A percentile compares a stretch with the other conserved stretches of the same genome.
Evolutionary conservation across 2,888 invertebrate genomes (phyloP).

Genomic region (Mactromeris polynyma): DNA sequence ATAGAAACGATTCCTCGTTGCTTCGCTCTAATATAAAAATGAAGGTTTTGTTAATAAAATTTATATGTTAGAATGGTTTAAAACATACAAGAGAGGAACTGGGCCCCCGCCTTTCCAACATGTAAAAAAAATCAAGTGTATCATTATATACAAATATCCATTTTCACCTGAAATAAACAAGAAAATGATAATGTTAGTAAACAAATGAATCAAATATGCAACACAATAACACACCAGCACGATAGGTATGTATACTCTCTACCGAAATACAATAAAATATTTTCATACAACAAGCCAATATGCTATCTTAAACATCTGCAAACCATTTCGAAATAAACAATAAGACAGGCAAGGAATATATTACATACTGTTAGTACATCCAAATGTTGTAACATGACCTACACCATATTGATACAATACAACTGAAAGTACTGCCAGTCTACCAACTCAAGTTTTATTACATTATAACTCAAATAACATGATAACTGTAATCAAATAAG

Average conservation of each 20-base stretch:
- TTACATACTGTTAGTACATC: neutral
- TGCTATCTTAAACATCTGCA: neutral
- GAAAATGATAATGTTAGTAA: too few relatives aligned
- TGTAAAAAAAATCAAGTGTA: too few relatives aligned
- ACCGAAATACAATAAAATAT: neutral
- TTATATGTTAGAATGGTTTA: neutral
- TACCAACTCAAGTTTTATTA: too few relatives aligned
- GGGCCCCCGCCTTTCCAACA: too few relatives aligned
- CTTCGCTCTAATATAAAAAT: conserved; percentile 61
- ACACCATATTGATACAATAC: too few relatives aligned
- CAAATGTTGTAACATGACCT: too few relatives aligned
- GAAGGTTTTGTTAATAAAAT: conserved; percentile 5
- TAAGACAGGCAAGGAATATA: neutral
- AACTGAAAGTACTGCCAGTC: too few relatives aligned
- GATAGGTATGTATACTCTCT: neutral
- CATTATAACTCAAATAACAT: too few relatives aligned
- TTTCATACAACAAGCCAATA: neutral
- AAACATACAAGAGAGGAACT: neutral
- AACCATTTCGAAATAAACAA: neutral
- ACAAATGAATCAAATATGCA: neutral
- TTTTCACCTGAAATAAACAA: too few relatives aligned
- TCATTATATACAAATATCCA: too few relatives aligned
- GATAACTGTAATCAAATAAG: too few relatives aligned
- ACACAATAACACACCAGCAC: neutral
- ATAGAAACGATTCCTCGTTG: conserved; percentile 60